Evolutionary conservation across 2,797 vertebrate species (phyloP), one percentile per base, ranked within the genome.

Genomic region (Scolopax bukidnonensis): DNA sequence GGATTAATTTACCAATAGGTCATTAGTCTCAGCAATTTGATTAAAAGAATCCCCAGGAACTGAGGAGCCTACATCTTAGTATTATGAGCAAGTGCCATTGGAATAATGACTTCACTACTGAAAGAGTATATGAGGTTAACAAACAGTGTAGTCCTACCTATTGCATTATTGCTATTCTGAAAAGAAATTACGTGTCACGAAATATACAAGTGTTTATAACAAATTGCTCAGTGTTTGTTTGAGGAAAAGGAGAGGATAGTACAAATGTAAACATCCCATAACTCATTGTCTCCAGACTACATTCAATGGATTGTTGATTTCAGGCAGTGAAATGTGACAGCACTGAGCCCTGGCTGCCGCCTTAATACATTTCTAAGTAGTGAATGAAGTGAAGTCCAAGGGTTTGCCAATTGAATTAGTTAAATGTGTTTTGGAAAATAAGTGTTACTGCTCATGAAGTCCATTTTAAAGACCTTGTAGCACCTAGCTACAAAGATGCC

Each of bases 11-110:
- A 24, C 20, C 1, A 3, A 28, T 9, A 57, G 40, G 41, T 50
- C 16, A 43, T 65, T 43, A 51, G n/a, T 40, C 51, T 54, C 33
- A 57, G 36, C 50, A 60, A 53, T 14, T 5, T 41, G 33, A 70
- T 54, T 50, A 61, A 84, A 87, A 25, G 48, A 50, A 64, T 68
- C 45, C 57, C 8, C 48, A 67, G 45, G 21, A 86, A 61, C 17
- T 64, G 67, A 20, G 27, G 20, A 73, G 38, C 20, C 25, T 60
- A 10, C 45, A 50, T 15, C 7, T 69, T 51, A 19, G 15, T 45
- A 6, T 21, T 30, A 38, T 2, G 27, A 65, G 43, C 1, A 1
- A 86, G 23, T 54, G 23, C 28, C 32, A 21, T 0, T 2, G 13
- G 47, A 80, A 36, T 43, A 50, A 43, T 0, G 9, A n/a, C 36